These are phyloP conservation scores for Cranoglanis bouderius DNA, from an alignment of 2,113 vertebrate species.

Conservation along the genomic window DNA sequence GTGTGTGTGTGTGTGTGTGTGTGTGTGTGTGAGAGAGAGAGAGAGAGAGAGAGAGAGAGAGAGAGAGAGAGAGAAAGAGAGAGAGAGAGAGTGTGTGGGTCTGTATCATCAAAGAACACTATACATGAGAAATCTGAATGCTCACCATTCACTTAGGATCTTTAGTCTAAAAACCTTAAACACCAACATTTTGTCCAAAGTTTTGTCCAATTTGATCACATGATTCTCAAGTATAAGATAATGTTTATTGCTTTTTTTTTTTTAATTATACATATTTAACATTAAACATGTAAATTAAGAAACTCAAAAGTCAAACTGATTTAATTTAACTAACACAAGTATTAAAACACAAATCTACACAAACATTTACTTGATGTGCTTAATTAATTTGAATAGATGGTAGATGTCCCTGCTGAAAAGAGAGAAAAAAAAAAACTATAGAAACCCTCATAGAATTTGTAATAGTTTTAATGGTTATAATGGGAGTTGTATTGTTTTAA, in stretches of 20 bases:
- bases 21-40: not conserved
- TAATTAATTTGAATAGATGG: not conserved
- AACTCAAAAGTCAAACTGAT: not conserved
- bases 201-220: not conserved
- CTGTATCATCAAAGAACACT: not conserved
- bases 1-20: not conserved
- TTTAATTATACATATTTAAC: not conserved
- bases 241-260: not conserved
- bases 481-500: too few relatives aligned
- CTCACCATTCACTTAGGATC: not conserved
- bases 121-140: not conserved
- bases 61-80: not conserved
- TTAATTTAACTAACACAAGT: not conserved
- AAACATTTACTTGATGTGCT: not conserved
- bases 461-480: too few relatives aligned
- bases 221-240: not conserved
- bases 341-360: not conserved
- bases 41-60: not conserved
- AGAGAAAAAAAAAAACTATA: too few relatives aligned
- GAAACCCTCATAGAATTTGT: too few relatives aligned
- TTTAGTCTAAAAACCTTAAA: not conserved
- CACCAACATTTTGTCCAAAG: not conserved
- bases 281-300: not conserved
- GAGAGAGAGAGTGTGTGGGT: not conserved
- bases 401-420: not conserved